A percentile compares a stretch with the other conserved stretches of the same genome.
phyloP scores from a whole-genome alignment of 2,113 vertebrate species.

The Gymnobelideus leadbeateri region DNA sequence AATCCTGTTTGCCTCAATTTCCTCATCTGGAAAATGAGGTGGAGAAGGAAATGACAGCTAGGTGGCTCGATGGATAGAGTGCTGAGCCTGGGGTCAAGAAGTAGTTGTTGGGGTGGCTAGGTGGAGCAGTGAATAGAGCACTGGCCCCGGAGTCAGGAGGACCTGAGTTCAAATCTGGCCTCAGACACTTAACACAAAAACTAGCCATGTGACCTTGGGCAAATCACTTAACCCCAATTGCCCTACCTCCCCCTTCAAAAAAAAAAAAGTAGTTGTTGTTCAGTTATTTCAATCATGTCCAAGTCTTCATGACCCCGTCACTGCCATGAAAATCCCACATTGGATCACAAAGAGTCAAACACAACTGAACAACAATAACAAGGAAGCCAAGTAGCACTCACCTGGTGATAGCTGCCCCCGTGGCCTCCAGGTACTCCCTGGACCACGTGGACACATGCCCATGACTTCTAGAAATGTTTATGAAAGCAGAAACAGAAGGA shows the following conservation, averaged over 20 bases:
- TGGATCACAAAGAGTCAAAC: neutral
- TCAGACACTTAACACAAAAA: no score
- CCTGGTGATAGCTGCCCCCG: neutral
- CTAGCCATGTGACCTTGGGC: no score
- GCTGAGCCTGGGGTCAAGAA: neutral
- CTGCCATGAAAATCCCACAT: neutral
- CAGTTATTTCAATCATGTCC: neutral
- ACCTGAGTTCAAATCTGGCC: no score
- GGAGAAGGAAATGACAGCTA: neutral
- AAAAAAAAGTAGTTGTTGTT: neutral
- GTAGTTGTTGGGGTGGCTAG: neutral
- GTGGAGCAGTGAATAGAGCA: no score
- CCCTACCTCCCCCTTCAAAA: no score
- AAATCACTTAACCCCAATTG: no score
- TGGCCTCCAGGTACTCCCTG: neutral
- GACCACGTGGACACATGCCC: neutral
- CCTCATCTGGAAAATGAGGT: neutral
- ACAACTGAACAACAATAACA: neutral
- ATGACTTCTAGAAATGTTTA: neutral
- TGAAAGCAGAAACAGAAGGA: neutral
- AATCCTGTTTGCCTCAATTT: neutral
- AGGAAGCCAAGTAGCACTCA: neutral
- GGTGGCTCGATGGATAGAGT: neutral
- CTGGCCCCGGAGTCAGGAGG: no score
- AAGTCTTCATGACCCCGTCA: neutral